These are phyloP conservation scores for Arizona elegans DNA, from an alignment of 2,113 vertebrate genomes.

Conservation along the genomic window DNA sequence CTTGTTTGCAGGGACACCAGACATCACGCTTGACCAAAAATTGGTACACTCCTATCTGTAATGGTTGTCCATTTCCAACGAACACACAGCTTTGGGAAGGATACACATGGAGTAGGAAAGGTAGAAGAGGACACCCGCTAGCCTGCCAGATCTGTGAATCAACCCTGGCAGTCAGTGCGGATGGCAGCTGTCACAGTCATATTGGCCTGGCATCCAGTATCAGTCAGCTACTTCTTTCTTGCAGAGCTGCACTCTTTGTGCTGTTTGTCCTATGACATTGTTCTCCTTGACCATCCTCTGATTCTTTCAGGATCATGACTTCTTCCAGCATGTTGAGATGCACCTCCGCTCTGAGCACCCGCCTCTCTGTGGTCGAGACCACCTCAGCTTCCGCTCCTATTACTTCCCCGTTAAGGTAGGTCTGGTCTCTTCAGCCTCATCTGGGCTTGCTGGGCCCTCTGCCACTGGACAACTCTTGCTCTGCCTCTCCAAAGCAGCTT, in stretches of 20 bases:
- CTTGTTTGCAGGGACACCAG: neutral
- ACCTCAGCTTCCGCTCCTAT: constrained; percentile 97
- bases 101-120: neutral
- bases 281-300: neutral
- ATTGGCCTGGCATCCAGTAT: neutral
- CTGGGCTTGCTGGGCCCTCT: neutral
- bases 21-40: neutral
- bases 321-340: constrained; percentile 99
- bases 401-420: constrained; percentile 97
- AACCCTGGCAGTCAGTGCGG: neutral
- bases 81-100: neutral
- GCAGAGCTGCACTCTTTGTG: neutral
- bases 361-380: constrained; percentile 92
- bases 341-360: constrained; percentile 96
- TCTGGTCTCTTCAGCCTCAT: neutral
- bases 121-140: neutral
- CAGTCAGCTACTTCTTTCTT: neutral
- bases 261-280: accelerated
- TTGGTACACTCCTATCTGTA: neutral
- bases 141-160: neutral
- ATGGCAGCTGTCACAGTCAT: neutral
- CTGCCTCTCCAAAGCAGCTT: neutral
- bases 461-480: neutral
- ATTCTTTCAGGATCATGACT: constrained; percentile 88
- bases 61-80: neutral